Evolutionary conservation across 2,888 invertebrate genomes (phyloP), one percentile per base, ranked within the genome.

Genomic region (Branchinecta sandiegonensis): DNA sequence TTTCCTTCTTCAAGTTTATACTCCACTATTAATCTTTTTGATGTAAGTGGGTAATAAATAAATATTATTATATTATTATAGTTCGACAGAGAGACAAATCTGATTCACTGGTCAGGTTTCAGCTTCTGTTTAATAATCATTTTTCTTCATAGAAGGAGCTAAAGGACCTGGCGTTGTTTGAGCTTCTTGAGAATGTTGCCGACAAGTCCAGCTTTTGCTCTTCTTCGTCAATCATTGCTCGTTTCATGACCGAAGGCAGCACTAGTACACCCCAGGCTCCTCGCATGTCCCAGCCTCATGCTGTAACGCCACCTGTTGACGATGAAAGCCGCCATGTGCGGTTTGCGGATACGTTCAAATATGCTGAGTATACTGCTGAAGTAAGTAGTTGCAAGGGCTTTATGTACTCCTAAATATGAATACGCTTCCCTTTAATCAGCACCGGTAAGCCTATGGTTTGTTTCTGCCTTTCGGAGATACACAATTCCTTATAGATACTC

Each of bases 141-240:
- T 56, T 56, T 56, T 9, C 17, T 56, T 56, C 17, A 1, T 10
- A 56, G 14, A 17, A 10, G 67, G 66, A 71, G 47, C 12, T 65
- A 17, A 66, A 84, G 48, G 88, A 89, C 74, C 81, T 89, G 71
- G 83, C 84, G 70, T 83, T 89, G 74, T 91, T 91, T 78, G 89
- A 91, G 75, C 76, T 87, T 8, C 78, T 91, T 48, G 90, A 91
- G 65, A 23, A 65, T 10, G 67, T 69, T 23, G 68, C 69, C 3
- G 65, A 64, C 50, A 69, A 84, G 66, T 86, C 86, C 37, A 88
- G 87, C 75, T 87, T 90, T 73, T 84, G 84, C 75, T 81, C 86
- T 71, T 83, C 85, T 67, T 85, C 85, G 56, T 86, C 85, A 66
- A 83, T 84, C 10, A 71, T 72, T 17, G 50, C 8, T 17, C 46